These are phyloP conservation scores for Protophormia terraenovae DNA, from an alignment of 2,888 invertebrate species.

Conservation along the genomic window DNA sequence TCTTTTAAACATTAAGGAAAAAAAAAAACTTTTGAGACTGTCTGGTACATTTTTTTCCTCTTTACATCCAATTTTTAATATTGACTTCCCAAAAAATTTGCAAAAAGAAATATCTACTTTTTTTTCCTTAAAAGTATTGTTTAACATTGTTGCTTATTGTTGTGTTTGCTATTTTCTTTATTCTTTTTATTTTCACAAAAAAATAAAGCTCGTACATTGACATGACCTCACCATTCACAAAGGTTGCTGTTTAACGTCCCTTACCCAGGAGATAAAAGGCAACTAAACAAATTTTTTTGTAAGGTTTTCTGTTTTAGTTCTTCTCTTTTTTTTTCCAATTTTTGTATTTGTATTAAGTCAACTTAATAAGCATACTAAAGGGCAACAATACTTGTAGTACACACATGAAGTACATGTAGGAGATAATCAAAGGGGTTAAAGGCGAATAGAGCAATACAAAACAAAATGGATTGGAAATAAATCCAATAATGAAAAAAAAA, in stretches of 20 bases:
- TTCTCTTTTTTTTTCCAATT: not conserved
- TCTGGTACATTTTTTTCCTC: not conserved
- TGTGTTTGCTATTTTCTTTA: not conserved
- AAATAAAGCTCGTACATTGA: slow-evolving; percentile 19
- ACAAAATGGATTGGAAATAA: slow-evolving; percentile 12
- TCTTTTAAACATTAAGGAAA: not conserved
- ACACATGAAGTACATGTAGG: not conserved
- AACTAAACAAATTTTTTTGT: slow-evolving; percentile 1
- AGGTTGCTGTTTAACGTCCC: not conserved
- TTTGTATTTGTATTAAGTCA: slow-evolving; percentile 4
- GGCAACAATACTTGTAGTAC: not conserved
- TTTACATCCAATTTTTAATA: not conserved
- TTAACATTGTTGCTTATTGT: not conserved
- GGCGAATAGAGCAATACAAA: not conserved
- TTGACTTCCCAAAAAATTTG: not conserved
- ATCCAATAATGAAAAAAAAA: not conserved
- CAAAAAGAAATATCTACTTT: not conserved
- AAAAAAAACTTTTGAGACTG: slow-evolving; percentile 38
- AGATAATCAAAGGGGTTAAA: slow-evolving; percentile 18
- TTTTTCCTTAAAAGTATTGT: not conserved
- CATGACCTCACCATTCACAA: slow-evolving; percentile 24
- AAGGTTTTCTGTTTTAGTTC: too few relatives aligned
- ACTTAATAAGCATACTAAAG: slow-evolving; percentile 34
- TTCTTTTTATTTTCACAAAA: not conserved
- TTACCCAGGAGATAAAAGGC: not conserved